These are phyloP conservation scores for Ridgeia piscesae DNA, from an alignment of 1,140 invertebrate genomes.

Conservation along the genomic window DNA sequence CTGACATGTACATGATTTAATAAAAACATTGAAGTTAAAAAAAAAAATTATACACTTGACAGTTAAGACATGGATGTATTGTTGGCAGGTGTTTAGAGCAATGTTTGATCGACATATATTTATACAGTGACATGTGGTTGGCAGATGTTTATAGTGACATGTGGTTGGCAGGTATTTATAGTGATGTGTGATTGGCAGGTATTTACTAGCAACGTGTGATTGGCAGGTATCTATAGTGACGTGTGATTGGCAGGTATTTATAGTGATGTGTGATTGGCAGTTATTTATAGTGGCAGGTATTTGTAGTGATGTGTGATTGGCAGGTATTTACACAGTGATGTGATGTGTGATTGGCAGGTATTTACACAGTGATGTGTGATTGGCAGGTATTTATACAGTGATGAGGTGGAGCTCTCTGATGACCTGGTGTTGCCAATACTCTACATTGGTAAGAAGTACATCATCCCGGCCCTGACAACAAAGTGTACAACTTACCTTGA, in stretches of 20 bases:
- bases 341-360: background rate
- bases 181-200: slow-evolving; percentile 60
- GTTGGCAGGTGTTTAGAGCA: too few species aligned
- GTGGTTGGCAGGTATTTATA: background rate
- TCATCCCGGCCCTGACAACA: slow-evolving; percentile 77
- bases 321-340: background rate
- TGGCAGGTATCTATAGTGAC: background rate
- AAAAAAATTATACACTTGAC: background rate
- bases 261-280: background rate
- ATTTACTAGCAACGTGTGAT: slow-evolving; percentile 72
- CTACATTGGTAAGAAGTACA: slow-evolving; percentile 85
- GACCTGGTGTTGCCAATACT: slow-evolving; percentile 82
- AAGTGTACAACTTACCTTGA: slow-evolving; percentile 78
- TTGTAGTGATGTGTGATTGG: background rate
- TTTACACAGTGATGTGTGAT: slow-evolving; percentile 30
- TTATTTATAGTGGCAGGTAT: background rate
- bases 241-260: background rate
- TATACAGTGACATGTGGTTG: slow-evolving; percentile 70
- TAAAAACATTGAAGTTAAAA: background rate
- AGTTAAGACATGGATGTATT: slow-evolving; percentile 2
- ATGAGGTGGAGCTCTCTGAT: slow-evolving; percentile 76
- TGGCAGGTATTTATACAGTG: slow-evolving; percentile 78
- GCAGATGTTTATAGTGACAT: background rate
- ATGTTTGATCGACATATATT: slow-evolving; percentile 69
- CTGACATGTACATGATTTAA: background rate